These are phyloP conservation scores for Exocentrus adspersus DNA, from an alignment of 2,888 invertebrate species.

Conservation along the genomic window DNA sequence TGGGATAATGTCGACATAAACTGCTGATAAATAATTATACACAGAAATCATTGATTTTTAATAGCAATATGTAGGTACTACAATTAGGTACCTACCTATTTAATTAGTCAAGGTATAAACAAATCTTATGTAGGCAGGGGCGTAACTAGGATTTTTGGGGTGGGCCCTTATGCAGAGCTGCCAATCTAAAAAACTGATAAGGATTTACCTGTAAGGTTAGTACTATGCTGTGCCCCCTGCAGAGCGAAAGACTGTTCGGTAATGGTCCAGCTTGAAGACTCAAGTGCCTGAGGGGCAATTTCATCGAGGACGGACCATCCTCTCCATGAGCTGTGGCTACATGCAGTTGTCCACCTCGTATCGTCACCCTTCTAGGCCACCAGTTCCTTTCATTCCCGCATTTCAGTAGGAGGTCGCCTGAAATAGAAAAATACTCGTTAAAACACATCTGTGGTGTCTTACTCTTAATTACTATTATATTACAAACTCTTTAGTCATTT, in stretches of 20 bases:
- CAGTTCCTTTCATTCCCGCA: slow-evolving; percentile 62
- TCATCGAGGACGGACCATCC: slow-evolving; percentile 41
- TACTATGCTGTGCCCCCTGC: slow-evolving; percentile 58
- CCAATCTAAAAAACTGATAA: too few relatives aligned
- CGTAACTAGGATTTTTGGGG: too few relatives aligned
- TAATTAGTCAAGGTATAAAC: too few relatives aligned
- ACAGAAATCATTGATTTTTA: too few relatives aligned
- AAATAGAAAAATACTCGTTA: too few relatives aligned
- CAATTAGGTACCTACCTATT: too few relatives aligned
- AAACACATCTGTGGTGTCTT: too few relatives aligned
- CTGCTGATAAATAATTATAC: neutral
- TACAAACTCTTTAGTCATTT: too few relatives aligned
- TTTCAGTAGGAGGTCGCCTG: slow-evolving; percentile 62
- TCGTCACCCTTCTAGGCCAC: slow-evolving; percentile 69
- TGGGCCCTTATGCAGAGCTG: too few relatives aligned
- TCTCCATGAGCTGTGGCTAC: slow-evolving; percentile 56
- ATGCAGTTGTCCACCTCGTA: slow-evolving; percentile 67
- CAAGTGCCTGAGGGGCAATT: slow-evolving; percentile 59
- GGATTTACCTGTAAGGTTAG: slow-evolving; percentile 61
- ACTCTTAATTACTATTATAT: too few relatives aligned
- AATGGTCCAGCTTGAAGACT: slow-evolving; percentile 61
- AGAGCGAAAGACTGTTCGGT: slow-evolving; percentile 60
- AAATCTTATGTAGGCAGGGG: too few relatives aligned
- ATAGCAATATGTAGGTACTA: too few relatives aligned
- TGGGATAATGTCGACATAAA: slow-evolving; percentile 5